Percentiles rank a stretch among this genome's conserved stretches.
These are phyloP conservation scores for Lysandra coridon DNA, from an alignment of 2,888 invertebrate species.

Conservation along the genomic window DNA sequence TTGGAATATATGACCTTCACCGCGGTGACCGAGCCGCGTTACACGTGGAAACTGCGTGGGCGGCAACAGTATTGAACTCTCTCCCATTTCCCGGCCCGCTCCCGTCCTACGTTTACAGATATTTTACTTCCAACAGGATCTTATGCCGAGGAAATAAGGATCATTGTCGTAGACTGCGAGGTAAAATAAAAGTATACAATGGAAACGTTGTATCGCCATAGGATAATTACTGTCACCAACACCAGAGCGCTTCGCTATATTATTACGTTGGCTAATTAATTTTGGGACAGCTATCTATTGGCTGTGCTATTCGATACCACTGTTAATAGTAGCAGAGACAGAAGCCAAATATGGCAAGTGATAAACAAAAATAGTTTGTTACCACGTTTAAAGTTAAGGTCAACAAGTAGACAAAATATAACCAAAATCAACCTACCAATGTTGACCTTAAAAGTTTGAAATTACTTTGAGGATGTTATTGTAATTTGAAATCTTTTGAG, in stretches of 20 bases:
- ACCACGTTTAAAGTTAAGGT: not conserved
- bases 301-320: not conserved
- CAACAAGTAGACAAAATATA: not conserved
- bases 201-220: not conserved
- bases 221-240: not conserved
- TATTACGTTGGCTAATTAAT: not conserved
- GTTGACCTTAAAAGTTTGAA: not conserved
- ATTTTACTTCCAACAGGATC: not conserved
- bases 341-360: not conserved
- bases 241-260: not conserved
- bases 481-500: too few species aligned
- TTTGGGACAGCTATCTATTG: not conserved
- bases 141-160: not conserved
- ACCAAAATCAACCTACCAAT: not conserved
- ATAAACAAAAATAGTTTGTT: not conserved
- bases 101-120: not conserved
- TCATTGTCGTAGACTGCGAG: not conserved
- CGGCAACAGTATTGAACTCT: conserved; percentile 49
- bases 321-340: not conserved
- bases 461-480: too few species aligned
- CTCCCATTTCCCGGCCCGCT: conserved; percentile 33
- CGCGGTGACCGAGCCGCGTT: conserved; percentile 59
- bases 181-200: not conserved
- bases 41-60: conserved; percentile 70
- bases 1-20: conserved; percentile 65